phyloP scores from a whole-genome alignment of 2,888 invertebrate species.

The Colletes collaris region DNA sequence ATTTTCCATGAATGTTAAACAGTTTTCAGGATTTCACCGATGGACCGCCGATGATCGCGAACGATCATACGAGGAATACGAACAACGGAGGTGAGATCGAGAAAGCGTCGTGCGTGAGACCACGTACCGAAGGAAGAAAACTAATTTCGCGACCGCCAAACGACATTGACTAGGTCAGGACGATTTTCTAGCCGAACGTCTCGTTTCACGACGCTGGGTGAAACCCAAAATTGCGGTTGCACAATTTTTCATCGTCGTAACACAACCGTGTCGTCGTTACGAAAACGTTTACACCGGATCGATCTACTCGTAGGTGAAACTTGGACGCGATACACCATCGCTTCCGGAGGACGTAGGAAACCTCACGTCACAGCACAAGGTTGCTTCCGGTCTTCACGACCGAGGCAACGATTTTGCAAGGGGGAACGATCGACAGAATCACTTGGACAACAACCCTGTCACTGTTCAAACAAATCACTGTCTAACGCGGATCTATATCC shows the following conservation, averaged over 20 bases:
- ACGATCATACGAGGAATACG: neutral
- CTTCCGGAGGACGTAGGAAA: neutral
- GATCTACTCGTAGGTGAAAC: neutral
- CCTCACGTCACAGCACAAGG: conserved; percentile 38
- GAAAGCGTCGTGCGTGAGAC: neutral
- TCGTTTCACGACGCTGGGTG: neutral
- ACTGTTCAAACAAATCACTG: conserved; percentile 29
- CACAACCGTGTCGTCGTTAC: neutral
- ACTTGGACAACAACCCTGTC: conserved; percentile 13
- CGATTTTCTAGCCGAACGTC: no score
- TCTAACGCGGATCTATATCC: conserved; percentile 9
- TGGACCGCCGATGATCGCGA: neutral
- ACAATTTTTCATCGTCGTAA: neutral
- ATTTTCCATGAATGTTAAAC: neutral
- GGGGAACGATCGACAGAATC: neutral
- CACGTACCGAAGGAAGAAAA: neutral
- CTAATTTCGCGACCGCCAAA: neutral
- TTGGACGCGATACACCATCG: neutral
- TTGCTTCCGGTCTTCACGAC: neutral
- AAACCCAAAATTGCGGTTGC: neutral
- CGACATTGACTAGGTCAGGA: no score
- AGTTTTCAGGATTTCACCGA: conserved; percentile 7
- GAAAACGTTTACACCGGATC: neutral
- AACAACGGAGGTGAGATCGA: neutral
- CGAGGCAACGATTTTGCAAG: no score